Base-by-base conservation (phyloP, 2,113 vertebrate species). In the Probosciger aterrimus region DNA sequence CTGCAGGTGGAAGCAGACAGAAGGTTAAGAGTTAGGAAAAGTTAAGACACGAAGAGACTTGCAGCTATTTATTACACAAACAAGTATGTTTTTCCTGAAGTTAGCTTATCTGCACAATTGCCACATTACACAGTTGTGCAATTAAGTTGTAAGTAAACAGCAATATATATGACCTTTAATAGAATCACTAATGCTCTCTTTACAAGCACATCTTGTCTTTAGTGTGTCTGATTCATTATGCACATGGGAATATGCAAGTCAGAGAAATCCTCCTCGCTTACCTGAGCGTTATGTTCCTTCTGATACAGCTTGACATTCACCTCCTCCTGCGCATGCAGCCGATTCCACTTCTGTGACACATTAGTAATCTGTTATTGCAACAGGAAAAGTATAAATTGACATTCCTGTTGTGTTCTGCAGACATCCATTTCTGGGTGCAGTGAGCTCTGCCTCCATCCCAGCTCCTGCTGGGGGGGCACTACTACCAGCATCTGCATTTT, bases 261-360 rank as follows among this genome's bases (percentile, higher is more conserved):
- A 50, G 5, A 41, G 30, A 44, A 73, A 22, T 1, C 23, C 62
- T 53, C 18, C 53, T 37, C 10, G 1, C 83, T 94, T 91, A 98
- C 98, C 98, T 98, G 98, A 41, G 97, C 30, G 4, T 18, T 93
- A 11, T 90, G 97, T 2, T 98, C 96, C 86, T 96, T 96, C 84
- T 96, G 97, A 64, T 85, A 91, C 24, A 96, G 88, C 31, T 49
- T 93, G 70, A 84, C 65, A 43, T 63, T 91, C 14, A 52, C 78
- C 76, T 98, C 98, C 63, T 98, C 97, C 77, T 97, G 95, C 2
- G 53, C 31, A 5, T 27, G 96, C 11, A 92, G 81, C 91, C 97
- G 35, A 43, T 41, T 94, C 93, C 97, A 95, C 90, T 95, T 97
- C n/a, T 96, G 96, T 18, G 85, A 63, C 86, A 93, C 7, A 33